These are phyloP conservation scores for Stercorarius parasiticus DNA, from an alignment of 2,113 vertebrate genomes.

Conservation along the genomic window DNA sequence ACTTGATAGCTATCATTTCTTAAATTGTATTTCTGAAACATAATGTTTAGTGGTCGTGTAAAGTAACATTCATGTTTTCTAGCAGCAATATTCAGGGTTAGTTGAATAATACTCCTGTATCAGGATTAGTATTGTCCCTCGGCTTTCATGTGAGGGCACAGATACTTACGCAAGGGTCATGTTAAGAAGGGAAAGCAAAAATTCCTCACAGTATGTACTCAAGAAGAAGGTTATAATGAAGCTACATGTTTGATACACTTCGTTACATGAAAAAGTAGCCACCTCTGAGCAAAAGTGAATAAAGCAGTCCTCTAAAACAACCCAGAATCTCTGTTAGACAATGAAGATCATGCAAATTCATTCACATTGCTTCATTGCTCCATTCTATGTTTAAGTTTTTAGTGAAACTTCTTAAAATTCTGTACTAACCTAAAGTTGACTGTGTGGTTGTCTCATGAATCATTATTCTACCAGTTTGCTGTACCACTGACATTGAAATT, in stretches of 20 bases:
- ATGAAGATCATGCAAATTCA: not conserved
- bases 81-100: not conserved
- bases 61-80: not conserved
- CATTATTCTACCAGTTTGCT: not conserved
- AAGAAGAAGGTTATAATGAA: too few species aligned
- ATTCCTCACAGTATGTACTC: accelerated
- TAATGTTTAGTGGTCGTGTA: accelerated
- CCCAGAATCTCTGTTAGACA: not conserved
- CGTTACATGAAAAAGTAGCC: not conserved
- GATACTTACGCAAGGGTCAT: not conserved
- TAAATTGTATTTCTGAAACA: not conserved
- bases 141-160: not conserved
- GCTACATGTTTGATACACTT: accelerated
- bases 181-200: not conserved
- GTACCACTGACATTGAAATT: not conserved
- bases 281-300: not conserved
- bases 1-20: not conserved
- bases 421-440: not conserved
- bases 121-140: not conserved
- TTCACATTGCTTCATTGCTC: not conserved
- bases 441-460: not conserved
- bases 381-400: not conserved
- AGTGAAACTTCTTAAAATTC: not conserved
- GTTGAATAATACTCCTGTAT: not conserved
- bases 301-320: not conserved